Evolutionary conservation across 1,140 invertebrate genomes (phyloP), one percentile per base, ranked within the genome.

Genomic region (Coelopa frigida): DNA sequence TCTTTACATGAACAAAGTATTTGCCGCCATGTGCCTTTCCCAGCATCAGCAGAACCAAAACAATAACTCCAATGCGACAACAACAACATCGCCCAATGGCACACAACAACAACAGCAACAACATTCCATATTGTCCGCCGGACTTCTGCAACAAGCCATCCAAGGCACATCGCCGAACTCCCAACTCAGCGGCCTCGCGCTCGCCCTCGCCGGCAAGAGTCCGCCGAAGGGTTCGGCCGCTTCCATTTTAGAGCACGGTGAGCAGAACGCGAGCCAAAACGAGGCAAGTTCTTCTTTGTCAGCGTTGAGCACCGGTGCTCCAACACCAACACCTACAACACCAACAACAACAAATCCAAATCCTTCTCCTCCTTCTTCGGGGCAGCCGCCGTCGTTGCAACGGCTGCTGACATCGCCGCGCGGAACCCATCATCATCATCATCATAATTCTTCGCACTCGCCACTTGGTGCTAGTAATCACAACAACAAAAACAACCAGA

Each of bases 231-330:
- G 58, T 48, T 58, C 53, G 56, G 60, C 62, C 53, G 58, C 62
- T 53, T 63, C 62, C 58, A 66, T 66, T 50, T 60, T 66, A 62
- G 62, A 66, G 62, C 62, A 66, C 55, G 62, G 62, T 66, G 62
- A 66, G 59, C 59, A 66, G 62, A 66, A 66, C 61, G 62, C 62
- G 62, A 66, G 58, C 62, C 62, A 62, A 65, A 65, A 66, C 41
- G 62, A 66, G 62, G 62, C 62, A 66, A 66, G 62, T 66, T 59
- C 62, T 59, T 57, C 62, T 56, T 62, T 56, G 62, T 57, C 61
- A 59, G 61, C 59, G 59, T 61, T 59, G 59, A 59, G 56, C 49
- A 61, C 46, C 49, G 35, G 42, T 49, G 23, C 7, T 8, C 22
- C n/a, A 36, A 49, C n/a, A 42, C 6, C 46, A 27, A 48, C 41